phyloP scores from a whole-genome alignment of 2,113 vertebrate genomes.

The Eudyptes chrysolophus region DNA sequence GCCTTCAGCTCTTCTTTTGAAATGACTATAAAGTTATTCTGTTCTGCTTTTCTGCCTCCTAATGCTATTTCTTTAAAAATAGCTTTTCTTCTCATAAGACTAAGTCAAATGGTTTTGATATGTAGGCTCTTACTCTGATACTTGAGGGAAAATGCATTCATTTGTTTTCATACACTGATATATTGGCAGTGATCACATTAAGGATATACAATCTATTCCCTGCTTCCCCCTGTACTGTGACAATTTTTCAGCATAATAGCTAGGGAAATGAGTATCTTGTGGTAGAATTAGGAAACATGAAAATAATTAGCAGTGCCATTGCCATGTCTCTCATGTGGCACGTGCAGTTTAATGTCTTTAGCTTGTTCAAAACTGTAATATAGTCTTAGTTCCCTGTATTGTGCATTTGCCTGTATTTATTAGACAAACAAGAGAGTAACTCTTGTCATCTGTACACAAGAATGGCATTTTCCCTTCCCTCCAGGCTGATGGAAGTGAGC shows the following conservation, averaged over 20 bases:
- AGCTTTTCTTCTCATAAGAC: neutral
- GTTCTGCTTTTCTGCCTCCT: neutral
- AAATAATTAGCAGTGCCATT: neutral
- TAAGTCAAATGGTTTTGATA: neutral
- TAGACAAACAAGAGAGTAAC: neutral
- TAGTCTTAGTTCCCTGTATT: neutral
- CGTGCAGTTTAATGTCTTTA: neutral
- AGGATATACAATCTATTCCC: neutral
- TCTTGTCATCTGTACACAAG: neutral
- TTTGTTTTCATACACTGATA: slow-evolving; percentile 20
- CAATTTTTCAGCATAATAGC: neutral
- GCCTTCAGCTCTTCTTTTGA: neutral
- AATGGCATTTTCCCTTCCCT: neutral
- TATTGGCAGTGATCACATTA: neutral
- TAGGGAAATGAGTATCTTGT: slow-evolving; percentile 5
- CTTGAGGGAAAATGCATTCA: slow-evolving; percentile 2
- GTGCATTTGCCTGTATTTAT: neutral
- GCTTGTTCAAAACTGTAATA: neutral
- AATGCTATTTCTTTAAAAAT: neutral
- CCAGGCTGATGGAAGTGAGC: neutral
- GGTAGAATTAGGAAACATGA: neutral
- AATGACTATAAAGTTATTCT: neutral
- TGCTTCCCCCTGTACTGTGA: neutral
- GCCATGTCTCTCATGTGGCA: neutral
- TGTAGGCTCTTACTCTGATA: neutral